Evolutionary conservation across 2,797 vertebrate species (phyloP).

Genomic region (Trematocara caparti): DNA sequence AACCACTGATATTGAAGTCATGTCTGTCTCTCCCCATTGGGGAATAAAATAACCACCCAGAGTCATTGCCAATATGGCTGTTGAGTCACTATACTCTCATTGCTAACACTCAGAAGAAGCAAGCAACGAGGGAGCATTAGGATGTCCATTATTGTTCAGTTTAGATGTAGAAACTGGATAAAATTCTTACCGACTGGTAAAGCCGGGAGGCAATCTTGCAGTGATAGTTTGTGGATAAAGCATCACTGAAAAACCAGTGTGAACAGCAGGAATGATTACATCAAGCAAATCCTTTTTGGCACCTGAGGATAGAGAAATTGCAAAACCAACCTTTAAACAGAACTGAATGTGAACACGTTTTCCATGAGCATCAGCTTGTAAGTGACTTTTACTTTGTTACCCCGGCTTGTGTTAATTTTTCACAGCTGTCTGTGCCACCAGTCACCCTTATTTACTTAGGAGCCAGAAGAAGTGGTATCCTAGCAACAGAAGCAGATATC

Average conservation of each 20-base stretch:
- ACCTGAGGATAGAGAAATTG: not conserved
- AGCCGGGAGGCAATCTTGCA: not conserved
- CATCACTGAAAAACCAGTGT: not conserved
- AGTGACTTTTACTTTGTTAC: constrained; percentile 57
- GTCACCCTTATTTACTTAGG: constrained; percentile 67
- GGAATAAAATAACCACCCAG: not conserved
- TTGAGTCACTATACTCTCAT: not conserved
- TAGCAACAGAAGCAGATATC: constrained; percentile 74
- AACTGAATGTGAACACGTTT: not conserved
- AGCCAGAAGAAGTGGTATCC: constrained; percentile 68
- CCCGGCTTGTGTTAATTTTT: constrained; percentile 62
- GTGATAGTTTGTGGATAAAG: not conserved
- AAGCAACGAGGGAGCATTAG: not conserved
- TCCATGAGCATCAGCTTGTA: constrained; percentile 13
- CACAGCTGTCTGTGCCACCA: constrained; percentile 53
- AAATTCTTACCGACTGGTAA: not conserved
- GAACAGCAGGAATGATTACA: not conserved
- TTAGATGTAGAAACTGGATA: not conserved
- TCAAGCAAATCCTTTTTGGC: not conserved
- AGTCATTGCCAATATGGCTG: not conserved
- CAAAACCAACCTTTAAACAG: not conserved
- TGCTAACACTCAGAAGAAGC: not conserved
- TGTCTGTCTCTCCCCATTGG: not conserved
- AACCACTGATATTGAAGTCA: not conserved
- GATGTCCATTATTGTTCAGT: not conserved